Evolutionary conservation across 2,888 invertebrate species (phyloP).

Genomic region (Scaptomyza flava): DNA sequence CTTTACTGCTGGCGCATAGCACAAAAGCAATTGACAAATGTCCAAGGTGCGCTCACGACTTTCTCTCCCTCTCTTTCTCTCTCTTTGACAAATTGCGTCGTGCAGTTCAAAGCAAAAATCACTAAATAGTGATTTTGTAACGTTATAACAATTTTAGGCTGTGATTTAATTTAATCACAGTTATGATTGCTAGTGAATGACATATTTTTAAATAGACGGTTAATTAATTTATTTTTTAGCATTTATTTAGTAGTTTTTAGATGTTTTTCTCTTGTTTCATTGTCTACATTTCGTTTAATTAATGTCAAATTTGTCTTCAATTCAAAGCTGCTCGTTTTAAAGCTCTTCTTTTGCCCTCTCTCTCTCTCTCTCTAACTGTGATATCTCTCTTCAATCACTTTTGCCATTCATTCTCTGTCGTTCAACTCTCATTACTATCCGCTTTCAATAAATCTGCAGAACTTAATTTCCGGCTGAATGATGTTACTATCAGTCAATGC

Average conservation of each 20-base stretch:
- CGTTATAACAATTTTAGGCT: slow-evolving; percentile 52
- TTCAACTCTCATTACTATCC: slow-evolving; percentile 79
- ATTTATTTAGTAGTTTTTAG: no score
- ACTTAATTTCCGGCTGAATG: slow-evolving; percentile 83
- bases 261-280: not conserved
- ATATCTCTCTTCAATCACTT: slow-evolving; percentile 40
- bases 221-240: not conserved
- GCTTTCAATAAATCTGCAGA: slow-evolving; percentile 83
- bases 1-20: slow-evolving; percentile 6
- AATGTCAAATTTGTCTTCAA: not conserved
- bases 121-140: slow-evolving; percentile 58
- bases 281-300: not conserved
- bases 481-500: slow-evolving; percentile 55
- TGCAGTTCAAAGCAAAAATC: slow-evolving; percentile 51
- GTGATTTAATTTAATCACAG: not conserved
- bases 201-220: not conserved
- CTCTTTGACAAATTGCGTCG: slow-evolving; percentile 46
- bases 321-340: not conserved
- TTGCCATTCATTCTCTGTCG: slow-evolving; percentile 25
- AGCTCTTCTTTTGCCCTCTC: not conserved
- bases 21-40: slow-evolving; percentile 59
- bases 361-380: slow-evolving; percentile 16
- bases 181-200: not conserved
- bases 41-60: slow-evolving; percentile 46
- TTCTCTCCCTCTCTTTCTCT: not conserved